A percentile compares a stretch with the other conserved stretches of the same genome.
Conservation (phyloP, 1,140 invertebrate species). For the Orchesella cincta region DNA sequence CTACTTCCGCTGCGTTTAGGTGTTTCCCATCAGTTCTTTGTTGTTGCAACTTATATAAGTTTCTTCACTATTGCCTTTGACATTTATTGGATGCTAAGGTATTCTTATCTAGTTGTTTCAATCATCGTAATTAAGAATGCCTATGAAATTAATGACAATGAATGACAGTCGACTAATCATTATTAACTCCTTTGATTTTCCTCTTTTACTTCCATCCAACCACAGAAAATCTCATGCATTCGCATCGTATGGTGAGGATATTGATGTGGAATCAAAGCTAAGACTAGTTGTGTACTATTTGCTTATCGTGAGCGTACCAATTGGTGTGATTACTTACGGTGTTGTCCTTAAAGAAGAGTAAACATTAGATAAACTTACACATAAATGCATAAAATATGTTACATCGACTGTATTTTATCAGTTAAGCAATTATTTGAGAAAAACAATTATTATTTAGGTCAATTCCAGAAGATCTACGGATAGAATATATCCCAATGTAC, state of each 20-base stretch:
- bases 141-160: not conserved
- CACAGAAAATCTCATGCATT: not conserved
- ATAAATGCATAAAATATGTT: not conserved
- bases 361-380: not conserved
- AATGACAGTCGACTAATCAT: too few species aligned
- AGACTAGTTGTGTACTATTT: constrained; percentile 2
- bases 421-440: not conserved
- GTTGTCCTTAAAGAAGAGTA: not conserved
- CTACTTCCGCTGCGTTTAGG: not conserved
- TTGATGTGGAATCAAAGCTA: constrained; percentile 1
- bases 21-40: not conserved
- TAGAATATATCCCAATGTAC: not conserved
- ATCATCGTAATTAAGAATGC: too few species aligned
- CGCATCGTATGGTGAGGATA: constrained; percentile 7
- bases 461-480: not conserved
- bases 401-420: not conserved
- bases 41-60: not conserved
- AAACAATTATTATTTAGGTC: not conserved
- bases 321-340: constrained; percentile 12
- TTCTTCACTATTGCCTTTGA: constrained; percentile 13
- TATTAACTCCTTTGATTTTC: too few species aligned
- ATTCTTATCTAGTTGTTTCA: not conserved
- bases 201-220: not conserved
- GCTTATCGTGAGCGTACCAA: not conserved
- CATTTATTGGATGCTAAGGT: constrained; percentile 21